Conservation (phyloP, 2,113 vertebrate genomes). For the human region GRCh38 chr7:25867501-25868000, state of each 20-base stretch:
- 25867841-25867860: neutral
- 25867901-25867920: neutral
- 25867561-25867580: neutral
- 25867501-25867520: neutral
- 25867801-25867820: neutral
- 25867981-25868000: neutral
- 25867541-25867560: neutral
- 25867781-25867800: constrained; percentile 46
- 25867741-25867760: neutral
- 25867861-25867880: neutral
- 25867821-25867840: constrained; percentile 7
- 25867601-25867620: neutral
- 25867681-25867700: neutral
- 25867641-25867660: constrained; percentile 8
- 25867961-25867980: neutral
- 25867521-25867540: neutral
- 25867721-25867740: too few relatives aligned
- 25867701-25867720: neutral
- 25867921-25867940: neutral
- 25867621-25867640: neutral
- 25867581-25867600: constrained; percentile 22
- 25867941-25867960: constrained; percentile 2
- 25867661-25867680: neutral
- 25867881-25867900: constrained; percentile 4
- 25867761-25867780: neutral